Percentiles rank a stretch among this genome's conserved stretches.
Evolutionary conservation across 2,888 invertebrate species (phyloP).

Genomic region (Archaeoteleia sp.): DNA sequence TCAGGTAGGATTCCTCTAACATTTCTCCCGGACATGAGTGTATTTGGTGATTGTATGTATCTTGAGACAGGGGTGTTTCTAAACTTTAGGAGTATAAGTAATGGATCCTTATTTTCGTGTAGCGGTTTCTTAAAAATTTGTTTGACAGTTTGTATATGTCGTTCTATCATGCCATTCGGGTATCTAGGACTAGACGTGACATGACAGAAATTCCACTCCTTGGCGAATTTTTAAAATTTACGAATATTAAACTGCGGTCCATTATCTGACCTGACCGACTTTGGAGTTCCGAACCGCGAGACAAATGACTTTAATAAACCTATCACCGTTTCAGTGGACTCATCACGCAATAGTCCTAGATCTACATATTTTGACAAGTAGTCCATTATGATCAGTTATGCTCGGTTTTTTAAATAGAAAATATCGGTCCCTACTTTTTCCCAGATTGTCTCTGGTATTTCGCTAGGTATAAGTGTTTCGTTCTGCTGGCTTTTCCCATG

Average conservation of each 20-base stretch:
- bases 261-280: conserved; percentile 53
- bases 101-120: conserved; percentile 39
- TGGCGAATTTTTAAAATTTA: conserved; percentile 16
- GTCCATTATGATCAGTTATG: conserved; percentile 42
- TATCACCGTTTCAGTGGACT: conserved; percentile 24
- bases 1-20: conserved; percentile 29
- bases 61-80: conserved; percentile 51
- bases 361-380: conserved; percentile 53
- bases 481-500: conserved; percentile 13
- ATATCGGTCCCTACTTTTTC: conserved; percentile 42
- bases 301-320: conserved; percentile 52
- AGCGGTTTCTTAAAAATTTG: conserved; percentile 14
- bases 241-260: conserved; percentile 30
- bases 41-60: conserved; percentile 41
- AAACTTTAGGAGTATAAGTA: conserved; percentile 47
- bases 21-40: conserved; percentile 41
- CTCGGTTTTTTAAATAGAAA: conserved; percentile 26
- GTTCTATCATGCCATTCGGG: conserved; percentile 13
- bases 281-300: conserved; percentile 54
- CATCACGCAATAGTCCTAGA: conserved; percentile 27
- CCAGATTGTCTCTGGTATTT: conserved; percentile 43
- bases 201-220: conserved; percentile 19
- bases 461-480: conserved; percentile 24
- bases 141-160: conserved; percentile 13
- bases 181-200: conserved; percentile 20